Evolutionary conservation across 2,113 vertebrate genomes (phyloP).

Genomic region (Cyanoliseus patagonus): DNA sequence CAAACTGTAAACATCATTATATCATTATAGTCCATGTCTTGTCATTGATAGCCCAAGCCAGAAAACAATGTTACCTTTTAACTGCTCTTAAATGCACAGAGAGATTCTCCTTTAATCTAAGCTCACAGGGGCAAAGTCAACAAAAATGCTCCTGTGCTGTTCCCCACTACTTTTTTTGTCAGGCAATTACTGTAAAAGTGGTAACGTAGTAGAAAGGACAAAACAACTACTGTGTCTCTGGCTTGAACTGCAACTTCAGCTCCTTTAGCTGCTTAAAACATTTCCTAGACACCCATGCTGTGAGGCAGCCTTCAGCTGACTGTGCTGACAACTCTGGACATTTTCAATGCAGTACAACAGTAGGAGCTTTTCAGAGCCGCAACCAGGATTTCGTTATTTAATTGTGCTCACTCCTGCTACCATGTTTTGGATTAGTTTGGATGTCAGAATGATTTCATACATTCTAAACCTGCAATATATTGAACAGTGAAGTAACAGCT

Average conservation of each 20-base stretch:
- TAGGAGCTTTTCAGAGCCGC: neutral
- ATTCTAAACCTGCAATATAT: constrained; percentile 2
- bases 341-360: constrained; percentile 7
- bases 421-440: constrained; percentile 37
- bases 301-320: neutral
- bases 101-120: neutral
- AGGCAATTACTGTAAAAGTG: neutral
- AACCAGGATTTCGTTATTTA: neutral
- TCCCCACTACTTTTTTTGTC: neutral
- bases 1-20: neutral
- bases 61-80: constrained; percentile 11
- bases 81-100: neutral
- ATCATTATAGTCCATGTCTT: neutral
- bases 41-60: neutral
- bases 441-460: constrained; percentile 28
- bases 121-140: neutral
- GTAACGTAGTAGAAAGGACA: constrained; percentile 10
- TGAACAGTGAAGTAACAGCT: constrained; percentile 8
- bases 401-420: constrained; percentile 8
- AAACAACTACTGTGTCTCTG: constrained; percentile 43
- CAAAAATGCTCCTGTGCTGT: neutral
- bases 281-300: constrained; percentile 1
- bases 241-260: neutral
- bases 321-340: neutral
- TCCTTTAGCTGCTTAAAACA: neutral